These are phyloP conservation scores for Oxygymnocypris stewartii DNA, from an alignment of 2,113 vertebrate species.

Conservation along the genomic window DNA sequence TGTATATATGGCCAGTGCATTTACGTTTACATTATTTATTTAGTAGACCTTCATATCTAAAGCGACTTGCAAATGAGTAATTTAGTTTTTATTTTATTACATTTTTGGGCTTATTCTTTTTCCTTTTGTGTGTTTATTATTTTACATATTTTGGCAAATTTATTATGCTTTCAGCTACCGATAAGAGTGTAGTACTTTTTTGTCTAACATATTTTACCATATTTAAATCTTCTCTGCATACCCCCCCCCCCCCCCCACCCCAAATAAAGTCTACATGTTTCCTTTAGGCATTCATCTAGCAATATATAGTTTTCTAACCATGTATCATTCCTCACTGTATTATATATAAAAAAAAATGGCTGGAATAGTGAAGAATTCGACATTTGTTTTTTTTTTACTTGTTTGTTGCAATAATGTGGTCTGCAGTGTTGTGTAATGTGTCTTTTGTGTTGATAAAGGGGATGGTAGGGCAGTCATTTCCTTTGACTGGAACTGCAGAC, in stretches of 20 bases:
- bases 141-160: not conserved
- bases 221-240: not conserved
- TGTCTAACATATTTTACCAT: not conserved
- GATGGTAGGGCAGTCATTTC: constrained; percentile 12
- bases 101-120: not conserved
- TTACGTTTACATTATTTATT: too few species aligned
- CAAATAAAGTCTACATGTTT: not conserved
- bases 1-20: too few species aligned
- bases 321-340: not conserved
- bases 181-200: not conserved
- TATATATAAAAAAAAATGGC: not conserved
- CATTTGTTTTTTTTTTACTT: not conserved
- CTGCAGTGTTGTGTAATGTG: not conserved
- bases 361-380: not conserved
- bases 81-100: too few species aligned
- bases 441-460: constrained; percentile 15
- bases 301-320: not conserved
- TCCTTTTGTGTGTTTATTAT: not conserved
- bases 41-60: too few species aligned
- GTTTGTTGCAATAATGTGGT: not conserved
- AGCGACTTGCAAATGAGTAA: not conserved
- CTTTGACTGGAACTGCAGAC: constrained; percentile 7
- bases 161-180: not conserved
- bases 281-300: not conserved
- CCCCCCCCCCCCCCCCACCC: not conserved